phyloP scores from a whole-genome alignment of 2,797 vertebrate genomes.

The Ctenochaetus hawaiiensis region DNA sequence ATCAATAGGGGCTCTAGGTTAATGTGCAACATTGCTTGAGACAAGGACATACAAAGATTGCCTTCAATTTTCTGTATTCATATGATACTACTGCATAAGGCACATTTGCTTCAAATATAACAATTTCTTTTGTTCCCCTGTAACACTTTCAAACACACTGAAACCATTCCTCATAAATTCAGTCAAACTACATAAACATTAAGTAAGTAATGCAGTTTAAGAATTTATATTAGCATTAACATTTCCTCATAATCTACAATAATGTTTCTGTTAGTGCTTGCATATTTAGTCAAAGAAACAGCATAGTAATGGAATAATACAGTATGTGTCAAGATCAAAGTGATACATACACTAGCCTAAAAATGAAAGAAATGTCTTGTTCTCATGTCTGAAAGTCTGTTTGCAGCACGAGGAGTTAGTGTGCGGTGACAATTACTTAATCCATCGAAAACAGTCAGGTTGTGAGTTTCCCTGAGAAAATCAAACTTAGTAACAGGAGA shows the following conservation, averaged over 20 bases:
- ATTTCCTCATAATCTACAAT: neutral
- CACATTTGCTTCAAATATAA: conserved; percentile 62
- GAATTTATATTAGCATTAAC: conserved; percentile 21
- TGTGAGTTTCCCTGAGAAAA: conserved; percentile 73
- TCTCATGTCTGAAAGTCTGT: neutral
- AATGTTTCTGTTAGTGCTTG: conserved; percentile 46
- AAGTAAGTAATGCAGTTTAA: conserved; percentile 40
- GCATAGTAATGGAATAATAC: conserved; percentile 34
- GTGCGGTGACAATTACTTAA: conserved; percentile 28
- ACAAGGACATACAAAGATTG: conserved; percentile 46
- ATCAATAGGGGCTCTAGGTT: conserved; percentile 53
- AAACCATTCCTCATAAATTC: conserved; percentile 43
- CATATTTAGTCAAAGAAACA: conserved; percentile 39
- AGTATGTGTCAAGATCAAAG: conserved; percentile 22
- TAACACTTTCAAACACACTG: conserved; percentile 45
- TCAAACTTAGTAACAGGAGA: conserved; percentile 24
- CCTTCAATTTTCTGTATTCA: conserved; percentile 21
- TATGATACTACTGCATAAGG: conserved; percentile 67
- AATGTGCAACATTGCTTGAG: conserved; percentile 74
- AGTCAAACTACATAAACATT: conserved; percentile 31
- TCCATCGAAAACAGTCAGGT: conserved; percentile 42
- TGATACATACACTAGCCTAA: neutral
- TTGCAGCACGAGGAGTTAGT: neutral
- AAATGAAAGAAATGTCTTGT: conserved; percentile 8
- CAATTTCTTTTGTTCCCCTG: conserved; percentile 22